Evolutionary conservation across 2,113 vertebrate genomes (phyloP).

Genomic region (Chinchilla lanigera): DNA sequence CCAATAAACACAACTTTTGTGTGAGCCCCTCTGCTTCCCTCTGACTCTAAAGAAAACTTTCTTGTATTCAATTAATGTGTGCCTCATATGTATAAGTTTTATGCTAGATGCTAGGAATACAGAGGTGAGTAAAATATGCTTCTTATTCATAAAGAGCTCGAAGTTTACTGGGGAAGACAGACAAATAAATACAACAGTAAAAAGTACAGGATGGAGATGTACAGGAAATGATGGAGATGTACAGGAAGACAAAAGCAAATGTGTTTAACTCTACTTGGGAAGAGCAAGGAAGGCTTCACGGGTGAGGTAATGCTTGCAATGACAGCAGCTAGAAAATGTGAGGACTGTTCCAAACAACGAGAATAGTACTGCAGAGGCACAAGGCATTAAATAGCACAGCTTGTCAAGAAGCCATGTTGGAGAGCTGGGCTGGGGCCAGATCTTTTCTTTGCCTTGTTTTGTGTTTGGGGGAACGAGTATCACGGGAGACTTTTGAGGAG

Average conservation of each 20-base stretch:
- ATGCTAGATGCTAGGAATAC: not conserved
- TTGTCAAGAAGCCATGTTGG: not conserved
- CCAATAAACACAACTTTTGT: not conserved
- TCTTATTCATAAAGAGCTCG: not conserved
- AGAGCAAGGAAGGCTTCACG: not conserved
- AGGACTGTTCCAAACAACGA: not conserved
- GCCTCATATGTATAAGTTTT: not conserved
- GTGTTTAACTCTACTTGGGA: not conserved
- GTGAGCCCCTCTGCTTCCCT: not conserved
- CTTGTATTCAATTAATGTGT: not conserved
- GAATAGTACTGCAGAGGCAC: not conserved
- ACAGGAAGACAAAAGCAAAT: not conserved
- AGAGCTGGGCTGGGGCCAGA: slow-evolving; percentile 2
- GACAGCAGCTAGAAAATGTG: not conserved
- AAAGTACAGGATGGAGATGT: not conserved
- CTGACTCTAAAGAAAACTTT: not conserved
- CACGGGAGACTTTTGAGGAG: slow-evolving; percentile 41
- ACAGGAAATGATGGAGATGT: not conserved
- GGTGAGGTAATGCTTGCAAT: not conserved
- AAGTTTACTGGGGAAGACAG: not conserved
- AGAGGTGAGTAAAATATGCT: slow-evolving; percentile 5
- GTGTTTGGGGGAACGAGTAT: slow-evolving; percentile 2
- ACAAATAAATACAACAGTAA: not conserved
- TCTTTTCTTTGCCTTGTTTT: not conserved
- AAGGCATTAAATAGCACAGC: not conserved